Base-by-base conservation (phyloP, 2,113 vertebrate genomes). In the Hippoglossus stenolepis region DNA sequence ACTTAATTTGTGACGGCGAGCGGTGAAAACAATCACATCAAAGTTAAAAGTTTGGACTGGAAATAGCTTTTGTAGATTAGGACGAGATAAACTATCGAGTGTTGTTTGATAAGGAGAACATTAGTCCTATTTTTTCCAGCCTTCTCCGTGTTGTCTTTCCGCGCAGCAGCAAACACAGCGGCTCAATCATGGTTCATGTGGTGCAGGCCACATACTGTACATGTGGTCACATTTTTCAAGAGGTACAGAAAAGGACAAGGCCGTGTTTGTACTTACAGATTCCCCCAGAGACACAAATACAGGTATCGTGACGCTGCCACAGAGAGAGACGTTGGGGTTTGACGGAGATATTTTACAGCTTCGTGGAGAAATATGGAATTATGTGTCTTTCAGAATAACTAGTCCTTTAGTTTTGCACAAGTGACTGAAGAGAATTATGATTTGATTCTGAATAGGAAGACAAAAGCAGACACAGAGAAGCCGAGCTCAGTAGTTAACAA, bases 401-500 rank as follows among this genome's bases (percentile, higher is more conserved):
- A 8, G 14, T 24, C 21, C 28, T 49, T 59, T 2, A 64, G 7
- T 57, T 67, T n/a, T 47, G 51, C 26, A 56, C 31, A 31, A 31
- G 68, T 17, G 0, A 53, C 51, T 54, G 17, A n/a, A 65, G 17
- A 80, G 38, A 51, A 70, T 57, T 13, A 60, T 75, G 65, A 72
- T 70, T 80, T 56, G 1, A 65, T 56, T 63, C 13, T 64, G 59
- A 77, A 74, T 11, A 28, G 59, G 76, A 56, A 82, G 20, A 78
- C 35, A 65, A 74, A 71, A 66, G 61, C 57, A 69, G 63, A 75
- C 64, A 11, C 26, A 59, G 73, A 87, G 76, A 7, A 51, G 73
- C 51, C 60, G 78, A 72, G 70, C 65, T 70, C 9, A 12, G 78
- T 53, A 65, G 86, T 70, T 86, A 86, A 87, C 75, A 77, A 78